Percentiles rank a stretch among this genome's conserved stretches.
These are phyloP conservation scores for Hoplias malabaricus DNA, from an alignment of 2,113 vertebrate genomes.

Conservation along the genomic window DNA sequence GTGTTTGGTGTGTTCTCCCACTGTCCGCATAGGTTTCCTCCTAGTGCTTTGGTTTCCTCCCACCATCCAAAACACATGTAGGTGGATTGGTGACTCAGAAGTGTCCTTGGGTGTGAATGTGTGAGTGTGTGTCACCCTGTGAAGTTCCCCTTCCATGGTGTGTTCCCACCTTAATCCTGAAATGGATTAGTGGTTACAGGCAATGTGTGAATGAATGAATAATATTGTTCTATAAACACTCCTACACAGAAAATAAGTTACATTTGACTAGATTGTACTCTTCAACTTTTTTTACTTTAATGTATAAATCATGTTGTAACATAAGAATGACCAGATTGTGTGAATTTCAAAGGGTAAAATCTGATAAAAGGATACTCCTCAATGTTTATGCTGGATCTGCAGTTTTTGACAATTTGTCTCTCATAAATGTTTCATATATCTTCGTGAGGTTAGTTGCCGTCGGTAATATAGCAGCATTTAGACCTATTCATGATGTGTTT, in stretches of 20 bases:
- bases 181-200: no score
- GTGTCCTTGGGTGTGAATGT: no score
- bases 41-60: no score
- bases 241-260: not conserved
- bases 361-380: not conserved
- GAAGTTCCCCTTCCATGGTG: no score
- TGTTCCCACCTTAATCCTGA: no score
- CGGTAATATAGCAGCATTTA: not conserved
- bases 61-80: no score
- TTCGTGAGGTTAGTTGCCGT: slow-evolving; percentile 3
- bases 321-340: not conserved
- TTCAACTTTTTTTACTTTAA: not conserved
- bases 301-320: not conserved
- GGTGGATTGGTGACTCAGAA: no score
- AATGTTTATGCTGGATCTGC: not conserved
- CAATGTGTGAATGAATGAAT: no score
- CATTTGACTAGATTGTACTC: not conserved
- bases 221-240: no score
- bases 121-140: no score
- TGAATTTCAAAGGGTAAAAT: not conserved
- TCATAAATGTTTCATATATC: not conserved
- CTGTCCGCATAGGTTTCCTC: no score
- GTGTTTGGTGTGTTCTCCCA: no score
- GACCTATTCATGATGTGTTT: not conserved
- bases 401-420: not conserved